Conservation (phyloP, 2,797 vertebrate species). For the Coregonus sp. region DNA sequence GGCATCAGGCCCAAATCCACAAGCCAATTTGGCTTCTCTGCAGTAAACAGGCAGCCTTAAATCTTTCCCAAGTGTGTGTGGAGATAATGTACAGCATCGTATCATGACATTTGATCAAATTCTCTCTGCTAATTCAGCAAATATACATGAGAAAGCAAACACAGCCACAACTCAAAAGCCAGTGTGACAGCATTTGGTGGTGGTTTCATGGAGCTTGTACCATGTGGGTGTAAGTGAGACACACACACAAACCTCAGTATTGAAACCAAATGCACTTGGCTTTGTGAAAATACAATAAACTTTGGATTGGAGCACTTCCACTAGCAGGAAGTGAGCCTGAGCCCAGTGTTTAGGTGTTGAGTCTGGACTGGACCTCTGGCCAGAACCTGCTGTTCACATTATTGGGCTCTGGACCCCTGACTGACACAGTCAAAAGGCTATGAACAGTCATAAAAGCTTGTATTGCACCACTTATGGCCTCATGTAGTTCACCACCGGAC, state of each 20-base stretch:
- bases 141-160: conserved; percentile 25
- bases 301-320: conserved; percentile 1
- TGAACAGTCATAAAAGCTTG: not conserved
- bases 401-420: conserved; percentile 1
- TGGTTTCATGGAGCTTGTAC: not conserved
- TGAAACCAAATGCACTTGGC: conserved; percentile 23
- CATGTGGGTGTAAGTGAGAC: conserved; percentile 16
- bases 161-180: not conserved
- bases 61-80: conserved; percentile 25
- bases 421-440: not conserved
- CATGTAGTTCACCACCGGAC: too few relatives aligned
- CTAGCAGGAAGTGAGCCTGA: not conserved
- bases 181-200: conserved; percentile 27
- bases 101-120: conserved; percentile 26
- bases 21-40: conserved; percentile 32
- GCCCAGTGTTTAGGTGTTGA: conserved; percentile 2
- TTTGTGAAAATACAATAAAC: conserved; percentile 20
- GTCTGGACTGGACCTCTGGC: conserved; percentile 1
- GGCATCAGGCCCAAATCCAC: conserved; percentile 22
- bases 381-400: not conserved
- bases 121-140: conserved; percentile 24
- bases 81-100: conserved; percentile 17
- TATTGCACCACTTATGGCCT: too few relatives aligned
- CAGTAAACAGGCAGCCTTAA: conserved; percentile 18
- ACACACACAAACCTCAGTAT: not conserved